phyloP scores from a whole-genome alignment of 2,113 vertebrate species.

The Ictalurus punctatus region DNA sequence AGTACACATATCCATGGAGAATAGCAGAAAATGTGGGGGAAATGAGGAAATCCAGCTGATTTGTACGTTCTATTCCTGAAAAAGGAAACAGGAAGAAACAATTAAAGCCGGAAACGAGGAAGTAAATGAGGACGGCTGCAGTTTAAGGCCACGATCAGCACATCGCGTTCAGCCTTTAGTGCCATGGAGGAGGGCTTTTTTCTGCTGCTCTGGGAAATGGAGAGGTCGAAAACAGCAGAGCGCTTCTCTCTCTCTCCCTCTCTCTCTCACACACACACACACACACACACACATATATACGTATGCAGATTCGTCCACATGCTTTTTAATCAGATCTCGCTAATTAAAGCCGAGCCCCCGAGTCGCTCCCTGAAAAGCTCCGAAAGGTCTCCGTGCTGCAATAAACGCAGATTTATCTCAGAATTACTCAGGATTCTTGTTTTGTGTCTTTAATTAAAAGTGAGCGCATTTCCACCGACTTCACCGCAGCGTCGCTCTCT shows the following conservation, averaged over 20 bases:
- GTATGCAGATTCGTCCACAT: slow-evolving; percentile 55
- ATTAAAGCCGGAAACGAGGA: slow-evolving; percentile 25
- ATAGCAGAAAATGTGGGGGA: neutral
- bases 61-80: neutral
- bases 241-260: neutral
- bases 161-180: neutral
- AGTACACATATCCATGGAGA: slow-evolving; percentile 26
- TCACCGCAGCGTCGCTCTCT: neutral
- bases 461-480: slow-evolving; percentile 49
- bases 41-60: slow-evolving; percentile 24
- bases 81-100: slow-evolving; percentile 53
- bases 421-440: slow-evolving; percentile 66
- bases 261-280: neutral
- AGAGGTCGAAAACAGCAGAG: neutral
- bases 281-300: neutral
- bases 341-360: slow-evolving; percentile 73
- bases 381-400: slow-evolving; percentile 65
- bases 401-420: slow-evolving; percentile 76
- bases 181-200: slow-evolving; percentile 56
- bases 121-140: neutral
- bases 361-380: slow-evolving; percentile 64
- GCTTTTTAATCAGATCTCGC: slow-evolving; percentile 68
- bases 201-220: neutral
- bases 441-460: slow-evolving; percentile 74
- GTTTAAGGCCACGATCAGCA: neutral